These are phyloP conservation scores for Orthonychiurus folsomi DNA, from an alignment of 2,888 invertebrate species.

Conservation along the genomic window DNA sequence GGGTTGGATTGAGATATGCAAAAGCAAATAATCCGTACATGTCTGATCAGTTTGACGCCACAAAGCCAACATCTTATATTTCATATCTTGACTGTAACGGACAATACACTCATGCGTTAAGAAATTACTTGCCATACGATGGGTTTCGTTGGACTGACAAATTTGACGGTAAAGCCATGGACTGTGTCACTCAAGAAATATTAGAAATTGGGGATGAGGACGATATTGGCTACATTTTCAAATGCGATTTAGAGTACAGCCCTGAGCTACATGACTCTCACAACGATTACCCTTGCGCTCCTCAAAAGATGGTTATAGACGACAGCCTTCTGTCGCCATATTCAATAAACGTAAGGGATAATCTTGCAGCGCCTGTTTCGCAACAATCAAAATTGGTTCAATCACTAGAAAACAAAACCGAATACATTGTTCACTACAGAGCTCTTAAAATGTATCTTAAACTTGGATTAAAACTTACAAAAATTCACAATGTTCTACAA, in stretches of 20 bases:
- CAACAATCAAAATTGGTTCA: conserved; percentile 9
- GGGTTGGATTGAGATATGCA: conserved; percentile 26
- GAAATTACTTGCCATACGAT: conserved; percentile 6
- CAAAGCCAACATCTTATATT: conserved; percentile 16
- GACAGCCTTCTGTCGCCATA: not conserved
- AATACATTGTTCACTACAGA: conserved; percentile 22
- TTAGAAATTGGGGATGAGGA: not conserved
- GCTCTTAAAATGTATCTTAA: conserved; percentile 19
- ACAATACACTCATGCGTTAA: conserved; percentile 16
- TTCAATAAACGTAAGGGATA: conserved; percentile 9
- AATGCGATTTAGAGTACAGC: conserved; percentile 12
- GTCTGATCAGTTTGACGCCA: not conserved
- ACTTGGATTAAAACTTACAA: conserved; percentile 18
- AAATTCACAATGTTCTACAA: conserved; percentile 16
- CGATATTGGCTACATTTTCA: conserved; percentile 5
- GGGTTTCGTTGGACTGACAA: not conserved
- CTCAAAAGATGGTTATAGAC: not conserved
- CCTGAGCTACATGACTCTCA: not conserved
- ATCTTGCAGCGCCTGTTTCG: not conserved
- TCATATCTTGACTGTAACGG: conserved; percentile 13
- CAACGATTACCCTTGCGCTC: conserved; percentile 13
- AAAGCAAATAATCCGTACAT: conserved; percentile 26
- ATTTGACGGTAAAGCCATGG: not conserved
- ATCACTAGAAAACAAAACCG: conserved; percentile 3
- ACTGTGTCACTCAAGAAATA: not conserved